Percentiles rank a stretch among this genome's conserved stretches.
Conservation (phyloP, 2,113 vertebrate species). For the Limanda limanda region DNA sequence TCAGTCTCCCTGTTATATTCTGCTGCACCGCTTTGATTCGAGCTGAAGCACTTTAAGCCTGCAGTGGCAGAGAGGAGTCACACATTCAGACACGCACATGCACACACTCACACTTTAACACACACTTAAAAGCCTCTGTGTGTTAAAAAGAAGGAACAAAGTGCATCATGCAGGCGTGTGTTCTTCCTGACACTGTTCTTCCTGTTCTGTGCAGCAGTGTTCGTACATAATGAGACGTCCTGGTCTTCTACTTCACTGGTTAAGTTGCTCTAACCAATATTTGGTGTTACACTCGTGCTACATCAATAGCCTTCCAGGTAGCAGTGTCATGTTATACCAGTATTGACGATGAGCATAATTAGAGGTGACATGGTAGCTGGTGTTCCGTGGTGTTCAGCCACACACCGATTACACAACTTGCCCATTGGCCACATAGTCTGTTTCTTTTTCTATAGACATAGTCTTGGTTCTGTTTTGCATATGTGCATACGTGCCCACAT, state of each 20-base stretch:
- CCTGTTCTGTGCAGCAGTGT: conserved; percentile 30
- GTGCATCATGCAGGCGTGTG: conserved; percentile 8
- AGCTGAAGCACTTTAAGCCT: conserved; percentile 39
- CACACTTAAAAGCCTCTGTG: conserved; percentile 5
- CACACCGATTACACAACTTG: neutral
- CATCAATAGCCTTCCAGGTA: neutral
- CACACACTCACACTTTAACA: neutral
- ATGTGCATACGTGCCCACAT: neutral
- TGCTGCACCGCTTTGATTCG: conserved; percentile 66
- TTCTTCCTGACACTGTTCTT: conserved; percentile 35
- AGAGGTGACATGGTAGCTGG: neutral
- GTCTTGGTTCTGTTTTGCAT: neutral
- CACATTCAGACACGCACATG: conserved; percentile 15
- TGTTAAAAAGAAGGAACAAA: conserved; percentile 35
- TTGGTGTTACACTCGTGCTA: neutral
- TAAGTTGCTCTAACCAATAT: neutral
- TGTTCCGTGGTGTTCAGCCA: neutral
- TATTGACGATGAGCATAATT: neutral
- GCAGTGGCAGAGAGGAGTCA: conserved; percentile 41
- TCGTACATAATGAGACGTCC: conserved; percentile 42
- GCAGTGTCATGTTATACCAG: neutral
- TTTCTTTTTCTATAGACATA: neutral
- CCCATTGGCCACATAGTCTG: neutral
- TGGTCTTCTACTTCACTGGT: neutral
- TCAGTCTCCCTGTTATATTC: conserved; percentile 52